Evolutionary conservation across 37 sponge, comb jelly and placozoan species (phyloP), one percentile per base, ranked within the genome.

Genomic region (Dysidea cf. avara): DNA sequence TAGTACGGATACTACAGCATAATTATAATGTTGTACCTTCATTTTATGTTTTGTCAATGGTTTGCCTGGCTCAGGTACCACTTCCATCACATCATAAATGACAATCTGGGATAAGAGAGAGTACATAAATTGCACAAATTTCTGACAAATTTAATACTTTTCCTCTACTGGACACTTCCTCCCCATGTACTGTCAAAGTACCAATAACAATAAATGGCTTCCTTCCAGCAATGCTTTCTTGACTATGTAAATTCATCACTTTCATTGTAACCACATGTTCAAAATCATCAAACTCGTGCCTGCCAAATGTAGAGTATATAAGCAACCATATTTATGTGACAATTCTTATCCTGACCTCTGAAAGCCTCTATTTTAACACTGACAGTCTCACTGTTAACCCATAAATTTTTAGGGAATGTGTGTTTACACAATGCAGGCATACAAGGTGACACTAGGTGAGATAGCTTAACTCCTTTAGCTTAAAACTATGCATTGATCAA

Each of bases 61-160:
- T 54, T 92, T 96, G 25, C 90, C 97, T 11, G 97, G 97, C 70
- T 96, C 97, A 75, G 97, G 97, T 24, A 92, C 91, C 20, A 96
- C 97, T 29, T 92, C 97, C 47, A 86, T 86, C 48, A 96, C 84
- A 84, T 96, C 97, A 83, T 86, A 96, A 24, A 96, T 83, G 52
- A 76, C 36, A 22, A 96, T 89, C 87, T 86, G 69, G 6, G 13
- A 68, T 2, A 33, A 50, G 54, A 9, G 56, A 4, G 29, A 33
- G 39, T 17, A 47, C 20, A 65, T 5, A 4, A 78, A 30, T 16
- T 33, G 25, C 63, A 3, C 16, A 50, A 71, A 53, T 30, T 7
- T 31, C 4, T 6, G 13, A 11, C 13, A 29, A 29, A 14, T 56
- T 14, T 37, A 28, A 49, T 33, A 94, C 94, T 72, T 79, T 89